A percentile compares a stretch with the other conserved stretches of the same genome.
Conservation (phyloP, 2,113 vertebrate genomes). For the Stercorarius parasiticus region DNA sequence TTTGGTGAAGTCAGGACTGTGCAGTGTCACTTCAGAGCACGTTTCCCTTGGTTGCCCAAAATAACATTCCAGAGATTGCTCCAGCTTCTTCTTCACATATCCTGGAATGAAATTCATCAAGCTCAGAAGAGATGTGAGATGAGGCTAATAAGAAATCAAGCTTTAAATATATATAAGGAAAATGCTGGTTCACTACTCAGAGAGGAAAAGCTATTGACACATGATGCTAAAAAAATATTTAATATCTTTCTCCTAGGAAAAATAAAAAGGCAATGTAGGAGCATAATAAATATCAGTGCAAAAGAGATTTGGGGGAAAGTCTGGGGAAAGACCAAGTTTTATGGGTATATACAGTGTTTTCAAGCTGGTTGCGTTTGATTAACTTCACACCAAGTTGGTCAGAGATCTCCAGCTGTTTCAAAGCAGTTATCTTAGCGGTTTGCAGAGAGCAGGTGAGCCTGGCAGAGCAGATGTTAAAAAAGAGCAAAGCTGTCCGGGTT, state of each 20-base stretch:
- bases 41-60: not conserved
- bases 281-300: not conserved
- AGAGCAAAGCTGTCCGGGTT: not conserved
- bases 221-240: not conserved
- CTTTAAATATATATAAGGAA: not conserved
- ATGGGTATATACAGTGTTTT: not conserved
- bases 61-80: conserved; percentile 12
- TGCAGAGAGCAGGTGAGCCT: not conserved
- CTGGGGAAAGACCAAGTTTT: not conserved
- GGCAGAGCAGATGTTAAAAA: not conserved
- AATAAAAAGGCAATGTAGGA: not conserved
- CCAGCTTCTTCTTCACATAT: not conserved
- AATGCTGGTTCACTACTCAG: not conserved
- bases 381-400: not conserved
- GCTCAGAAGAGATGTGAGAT: not conserved
- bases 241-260: not conserved
- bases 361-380: not conserved
- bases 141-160: not conserved
- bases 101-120: not conserved
- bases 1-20: not conserved
- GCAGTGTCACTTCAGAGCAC: not conserved
- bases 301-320: not conserved
- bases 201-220: not conserved
- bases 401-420: not conserved
- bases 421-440: not conserved